Conservation (phyloP, 2,113 vertebrate genomes). For the Macquaria australasica region DNA sequence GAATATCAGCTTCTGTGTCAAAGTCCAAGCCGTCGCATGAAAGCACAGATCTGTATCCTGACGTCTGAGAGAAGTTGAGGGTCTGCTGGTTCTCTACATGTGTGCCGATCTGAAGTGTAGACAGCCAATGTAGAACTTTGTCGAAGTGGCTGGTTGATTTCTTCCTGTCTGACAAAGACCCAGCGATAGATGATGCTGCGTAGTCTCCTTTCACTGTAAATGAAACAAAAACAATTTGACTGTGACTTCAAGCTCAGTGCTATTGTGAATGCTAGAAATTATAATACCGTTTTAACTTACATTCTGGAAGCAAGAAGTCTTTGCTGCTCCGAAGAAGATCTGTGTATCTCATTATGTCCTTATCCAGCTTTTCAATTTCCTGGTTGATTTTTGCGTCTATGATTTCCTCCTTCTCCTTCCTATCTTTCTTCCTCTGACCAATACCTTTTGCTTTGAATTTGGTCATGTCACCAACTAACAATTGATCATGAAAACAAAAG, state of each 20-base stretch:
- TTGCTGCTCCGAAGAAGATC: conserved; percentile 28
- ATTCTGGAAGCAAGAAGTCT: neutral
- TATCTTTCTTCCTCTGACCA: conserved; percentile 21
- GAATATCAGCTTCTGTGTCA: neutral
- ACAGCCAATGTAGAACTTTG: conserved; percentile 42
- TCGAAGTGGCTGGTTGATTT: neutral
- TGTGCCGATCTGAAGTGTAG: conserved; percentile 6
- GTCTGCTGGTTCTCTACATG: conserved; percentile 21
- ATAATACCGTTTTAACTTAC: conserved; percentile 29
- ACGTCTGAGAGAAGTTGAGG: conserved; percentile 49
- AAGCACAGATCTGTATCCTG: conserved; percentile 40
- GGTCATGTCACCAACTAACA: conserved; percentile 8
- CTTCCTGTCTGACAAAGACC: neutral
- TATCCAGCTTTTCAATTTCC: conserved; percentile 54
- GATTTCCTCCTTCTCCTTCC: conserved; percentile 39
- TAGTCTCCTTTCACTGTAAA: conserved; percentile 45
- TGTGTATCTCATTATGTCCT: conserved; percentile 8
- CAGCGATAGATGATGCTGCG: neutral
- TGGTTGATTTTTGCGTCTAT: conserved; percentile 5
- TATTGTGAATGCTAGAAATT: neutral
- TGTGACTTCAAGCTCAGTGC: neutral
- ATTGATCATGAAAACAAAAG: neutral
- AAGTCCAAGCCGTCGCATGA: rapidly evolving
- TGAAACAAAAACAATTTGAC: neutral
- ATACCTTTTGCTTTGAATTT: neutral